Conservation (phyloP, 2,888 invertebrate species). For the Tenthredo mesomela region DNA sequence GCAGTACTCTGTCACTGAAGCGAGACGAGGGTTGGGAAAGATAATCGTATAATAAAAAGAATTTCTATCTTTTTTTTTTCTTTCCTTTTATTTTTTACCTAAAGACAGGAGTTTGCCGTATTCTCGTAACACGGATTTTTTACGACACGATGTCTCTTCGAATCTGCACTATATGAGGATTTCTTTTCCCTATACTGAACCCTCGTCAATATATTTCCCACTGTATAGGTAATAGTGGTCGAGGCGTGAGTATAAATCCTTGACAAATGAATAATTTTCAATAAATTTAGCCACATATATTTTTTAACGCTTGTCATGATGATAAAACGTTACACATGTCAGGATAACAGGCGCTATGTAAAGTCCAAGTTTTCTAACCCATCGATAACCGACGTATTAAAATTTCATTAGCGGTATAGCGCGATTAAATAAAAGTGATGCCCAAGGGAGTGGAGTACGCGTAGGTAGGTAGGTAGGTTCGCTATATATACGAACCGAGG, state of each 20-base stretch:
- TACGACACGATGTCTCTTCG: background rate
- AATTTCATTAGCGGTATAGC: conserved; percentile 71
- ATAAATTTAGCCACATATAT: background rate
- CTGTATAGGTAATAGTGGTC: background rate
- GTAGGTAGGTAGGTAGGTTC: background rate
- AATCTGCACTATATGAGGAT: background rate
- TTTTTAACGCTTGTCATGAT: background rate
- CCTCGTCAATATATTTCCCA: background rate
- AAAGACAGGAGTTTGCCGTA: background rate
- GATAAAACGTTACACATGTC: background rate
- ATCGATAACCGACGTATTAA: conserved; percentile 74
- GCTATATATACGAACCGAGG: background rate
- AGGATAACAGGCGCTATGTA: background rate
- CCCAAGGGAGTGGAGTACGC: conserved; percentile 35
- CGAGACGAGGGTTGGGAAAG: background rate
- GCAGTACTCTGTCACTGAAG: conserved; percentile 11
- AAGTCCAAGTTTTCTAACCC: conserved; percentile 52
- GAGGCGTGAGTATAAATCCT: background rate
- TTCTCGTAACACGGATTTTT: conserved; percentile 1
- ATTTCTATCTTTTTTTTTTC: background rate
- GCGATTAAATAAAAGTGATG: conserved; percentile 72
- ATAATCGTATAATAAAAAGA: conserved; percentile 35
- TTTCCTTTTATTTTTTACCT: background rate
- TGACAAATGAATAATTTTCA: background rate
- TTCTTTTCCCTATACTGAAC: no score